Evolutionary conservation across 2,888 invertebrate genomes (phyloP), one percentile per base, ranked within the genome.

Genomic region (Apotomis betuletana): DNA sequence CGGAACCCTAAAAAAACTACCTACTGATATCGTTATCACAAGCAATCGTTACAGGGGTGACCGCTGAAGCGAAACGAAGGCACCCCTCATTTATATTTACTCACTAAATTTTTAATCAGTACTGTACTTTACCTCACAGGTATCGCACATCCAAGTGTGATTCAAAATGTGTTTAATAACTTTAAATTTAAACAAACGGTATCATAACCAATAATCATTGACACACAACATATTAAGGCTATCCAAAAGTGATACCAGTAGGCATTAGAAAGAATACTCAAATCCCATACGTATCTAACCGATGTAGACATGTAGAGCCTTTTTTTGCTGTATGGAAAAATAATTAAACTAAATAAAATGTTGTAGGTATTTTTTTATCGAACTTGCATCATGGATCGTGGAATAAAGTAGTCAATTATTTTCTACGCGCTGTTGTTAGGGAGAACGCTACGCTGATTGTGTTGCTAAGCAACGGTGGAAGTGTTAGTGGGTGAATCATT

Each of bases 391-490:
- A 12, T 2, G n/a, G 5, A n/a, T 5, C 6, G 38, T n/a, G 38
- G 10, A 5, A n/a, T 38, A 38, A 13, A 9, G 51, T 44, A 51
- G 54, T 57, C 13, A 46, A 54, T 59, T 51, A 59, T 12, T 27
- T 38, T 67, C n/a, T 5, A 60, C 68, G n/a, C 61, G 55, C 54
- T 68, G 70, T 57, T 74, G 74, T 70, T 52, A 49, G 44, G 36
- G 61, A 60, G 46, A 65, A 73, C 70, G 60, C 73, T 67, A 67
- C 77, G 73, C 77, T 83, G 89, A 90, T 89, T 87, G 83, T 78
- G 90, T 91, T 90, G 90, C 91, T 87, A 87, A 80, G 91, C 76
- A 77, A 91, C 90, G 57, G 52, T 70, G 77, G 79, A 67, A 76
- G 52, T 70, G 65, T 65, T 61, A 60, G 46, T 55, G 58, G 54